Conservation (phyloP, 1,140 invertebrate species). For the Tetranychus urticae region DNA sequence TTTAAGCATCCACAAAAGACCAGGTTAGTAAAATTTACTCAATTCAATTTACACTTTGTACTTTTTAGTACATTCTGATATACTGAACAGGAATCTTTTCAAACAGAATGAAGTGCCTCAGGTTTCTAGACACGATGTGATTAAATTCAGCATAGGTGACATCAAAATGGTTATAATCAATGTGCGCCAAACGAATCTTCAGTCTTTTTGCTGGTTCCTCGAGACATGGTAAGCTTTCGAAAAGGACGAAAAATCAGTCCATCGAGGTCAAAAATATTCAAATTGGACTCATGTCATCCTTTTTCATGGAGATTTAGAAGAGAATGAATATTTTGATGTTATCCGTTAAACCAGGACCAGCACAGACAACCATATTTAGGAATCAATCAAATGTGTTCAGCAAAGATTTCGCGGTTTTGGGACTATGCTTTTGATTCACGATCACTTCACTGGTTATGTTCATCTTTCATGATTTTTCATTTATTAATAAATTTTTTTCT, state of each 20-base stretch:
- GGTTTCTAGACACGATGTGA: constrained; percentile 22
- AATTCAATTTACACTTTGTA: too few species aligned
- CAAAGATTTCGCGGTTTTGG: not conserved
- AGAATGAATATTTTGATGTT: not conserved
- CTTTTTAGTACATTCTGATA: too few species aligned
- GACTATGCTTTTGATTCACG: not conserved
- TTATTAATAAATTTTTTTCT: too few species aligned
- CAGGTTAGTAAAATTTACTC: too few species aligned
- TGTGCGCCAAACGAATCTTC: not conserved
- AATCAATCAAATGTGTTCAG: not conserved
- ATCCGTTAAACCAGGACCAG: not conserved
- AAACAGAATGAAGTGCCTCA: constrained; percentile 29
- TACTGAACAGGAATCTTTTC: constrained; percentile 21
- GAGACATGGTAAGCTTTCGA: not conserved
- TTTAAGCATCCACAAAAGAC: too few species aligned
- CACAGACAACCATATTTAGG: not conserved
- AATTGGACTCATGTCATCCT: not conserved
- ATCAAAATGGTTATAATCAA: not conserved
- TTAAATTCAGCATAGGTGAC: constrained; percentile 22
- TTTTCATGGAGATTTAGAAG: not conserved
- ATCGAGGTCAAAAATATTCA: not conserved
- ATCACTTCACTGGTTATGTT: not conserved
- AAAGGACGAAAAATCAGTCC: not conserved
- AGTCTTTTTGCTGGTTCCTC: not conserved
- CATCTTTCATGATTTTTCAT: not conserved